Percentiles rank a stretch among this genome's conserved stretches.
These are phyloP conservation scores for Paramacrobiotus metropolitanus DNA, from an alignment of 1,140 invertebrate genomes.

Conservation along the genomic window DNA sequence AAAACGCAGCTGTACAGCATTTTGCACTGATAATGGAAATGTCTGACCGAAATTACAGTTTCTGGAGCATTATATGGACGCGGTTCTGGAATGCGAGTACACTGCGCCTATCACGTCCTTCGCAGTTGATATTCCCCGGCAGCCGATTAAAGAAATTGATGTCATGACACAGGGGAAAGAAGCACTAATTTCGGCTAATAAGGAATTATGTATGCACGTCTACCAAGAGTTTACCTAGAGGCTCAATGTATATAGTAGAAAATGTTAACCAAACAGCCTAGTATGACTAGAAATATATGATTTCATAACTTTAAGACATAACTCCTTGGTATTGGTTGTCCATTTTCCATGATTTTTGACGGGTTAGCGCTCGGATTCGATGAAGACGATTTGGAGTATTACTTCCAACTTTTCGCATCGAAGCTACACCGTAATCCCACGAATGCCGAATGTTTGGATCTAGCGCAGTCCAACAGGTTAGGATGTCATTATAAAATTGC, in stretches of 20 bases:
- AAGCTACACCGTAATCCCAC: constrained; percentile 77
- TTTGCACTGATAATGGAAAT: too few relatives aligned
- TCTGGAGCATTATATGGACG: background rate
- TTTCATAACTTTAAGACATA: too few relatives aligned
- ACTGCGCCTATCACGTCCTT: constrained; percentile 15
- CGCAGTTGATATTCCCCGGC: constrained; percentile 16
- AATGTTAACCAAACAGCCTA: too few relatives aligned
- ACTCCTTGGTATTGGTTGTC: too few relatives aligned
- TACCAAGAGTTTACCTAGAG: too few relatives aligned
- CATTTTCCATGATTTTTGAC: constrained; percentile 6
- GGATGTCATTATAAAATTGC: constrained; percentile 2
- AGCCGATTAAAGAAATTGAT: constrained; percentile 21
- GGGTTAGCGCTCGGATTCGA: constrained; percentile 52
- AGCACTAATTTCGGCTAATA: constrained; percentile 58
- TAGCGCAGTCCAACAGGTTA: constrained; percentile 79
- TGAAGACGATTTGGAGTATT: constrained; percentile 61
- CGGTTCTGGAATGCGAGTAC: background rate
- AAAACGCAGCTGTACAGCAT: background rate
- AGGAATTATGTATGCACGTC: too few relatives aligned
- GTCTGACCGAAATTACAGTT: too few relatives aligned
- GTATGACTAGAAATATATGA: too few relatives aligned
- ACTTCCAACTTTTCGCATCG: constrained; percentile 49
- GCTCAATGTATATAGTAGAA: too few relatives aligned
- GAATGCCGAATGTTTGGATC: constrained; percentile 87
- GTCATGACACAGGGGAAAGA: constrained; percentile 33